These are phyloP conservation scores for Megalurothrips usitatus DNA, from an alignment of 2,888 invertebrate genomes.

Conservation along the genomic window DNA sequence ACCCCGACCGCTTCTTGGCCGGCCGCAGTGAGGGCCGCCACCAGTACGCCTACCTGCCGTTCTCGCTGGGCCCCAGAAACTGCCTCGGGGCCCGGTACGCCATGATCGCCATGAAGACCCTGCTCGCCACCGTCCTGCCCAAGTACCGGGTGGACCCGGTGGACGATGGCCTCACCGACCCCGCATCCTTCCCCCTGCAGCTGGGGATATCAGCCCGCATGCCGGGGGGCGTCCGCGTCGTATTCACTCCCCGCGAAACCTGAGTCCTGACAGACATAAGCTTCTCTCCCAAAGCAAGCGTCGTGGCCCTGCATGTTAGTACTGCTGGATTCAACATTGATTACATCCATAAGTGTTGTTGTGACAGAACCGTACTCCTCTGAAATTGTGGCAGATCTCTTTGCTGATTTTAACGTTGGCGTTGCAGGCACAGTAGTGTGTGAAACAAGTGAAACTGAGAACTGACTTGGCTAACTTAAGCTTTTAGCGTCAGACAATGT, in stretches of 20 bases:
- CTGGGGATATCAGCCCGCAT: neutral
- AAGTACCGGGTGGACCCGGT: neutral
- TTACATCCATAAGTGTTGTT: no score
- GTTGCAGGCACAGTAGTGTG: no score
- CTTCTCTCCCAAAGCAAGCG: no score
- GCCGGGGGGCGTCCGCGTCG: neutral
- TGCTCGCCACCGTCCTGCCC: neutral
- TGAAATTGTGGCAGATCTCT: no score
- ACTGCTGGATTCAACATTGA: no score
- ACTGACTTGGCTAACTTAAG: no score
- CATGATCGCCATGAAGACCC: neutral
- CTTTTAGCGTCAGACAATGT: no score
- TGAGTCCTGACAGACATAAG: no score
- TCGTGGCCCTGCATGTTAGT: no score
- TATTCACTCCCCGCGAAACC: neutral
- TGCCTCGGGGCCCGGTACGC: constrained; percentile 39
- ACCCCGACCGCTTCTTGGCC: constrained; percentile 50
- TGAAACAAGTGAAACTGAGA: no score
- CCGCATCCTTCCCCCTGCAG: neutral
- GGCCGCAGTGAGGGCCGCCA: constrained; percentile 47
- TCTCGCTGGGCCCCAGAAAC: constrained; percentile 46
- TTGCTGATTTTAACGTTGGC: no score
- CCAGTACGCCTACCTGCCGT: constrained; percentile 46
- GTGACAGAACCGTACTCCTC: no score
- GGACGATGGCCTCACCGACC: neutral